phyloP scores from a whole-genome alignment of 2,888 invertebrate genomes.

The Lepetodrilus schrolli region DNA sequence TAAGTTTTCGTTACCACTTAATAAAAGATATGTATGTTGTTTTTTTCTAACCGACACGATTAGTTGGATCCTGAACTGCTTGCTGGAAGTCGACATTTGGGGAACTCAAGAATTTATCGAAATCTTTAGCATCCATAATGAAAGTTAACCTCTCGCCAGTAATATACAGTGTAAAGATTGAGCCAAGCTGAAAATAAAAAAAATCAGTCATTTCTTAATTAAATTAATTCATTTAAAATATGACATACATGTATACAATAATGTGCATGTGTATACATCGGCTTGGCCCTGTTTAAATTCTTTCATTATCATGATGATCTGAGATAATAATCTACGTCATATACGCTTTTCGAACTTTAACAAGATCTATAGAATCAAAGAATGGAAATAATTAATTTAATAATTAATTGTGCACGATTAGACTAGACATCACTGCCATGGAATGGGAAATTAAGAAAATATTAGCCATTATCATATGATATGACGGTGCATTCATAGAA shows the following conservation, averaged over 20 bases:
- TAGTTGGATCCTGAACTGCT: slow-evolving; percentile 64
- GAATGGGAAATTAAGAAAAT: too few relatives aligned
- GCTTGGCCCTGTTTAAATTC: neutral
- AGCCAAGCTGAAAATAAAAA: slow-evolving; percentile 58
- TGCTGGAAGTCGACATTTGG: slow-evolving; percentile 63
- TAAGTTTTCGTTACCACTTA: too few relatives aligned
- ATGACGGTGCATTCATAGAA: too few relatives aligned
- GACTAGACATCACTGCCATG: too few relatives aligned
- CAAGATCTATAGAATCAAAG: too few relatives aligned
- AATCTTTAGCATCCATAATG: slow-evolving; percentile 63
- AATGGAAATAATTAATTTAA: too few relatives aligned
- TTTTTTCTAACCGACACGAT: slow-evolving; percentile 63
- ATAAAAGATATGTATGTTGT: too few relatives aligned
- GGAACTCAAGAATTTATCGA: slow-evolving; percentile 64
- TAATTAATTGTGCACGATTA: too few relatives aligned
- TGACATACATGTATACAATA: too few relatives aligned
- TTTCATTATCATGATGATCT: neutral
- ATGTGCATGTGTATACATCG: too few relatives aligned
- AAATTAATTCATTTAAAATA: neutral
- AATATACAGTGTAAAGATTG: slow-evolving; percentile 64
- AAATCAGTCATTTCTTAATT: neutral
- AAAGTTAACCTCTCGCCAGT: slow-evolving; percentile 69
- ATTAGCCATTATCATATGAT: too few relatives aligned
- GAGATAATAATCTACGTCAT: neutral
- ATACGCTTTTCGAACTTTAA: too few relatives aligned